A percentile compares a stretch with the other conserved stretches of the same genome.
Evolutionary conservation across 2,797 vertebrate species (phyloP).

Genomic region (Lacerta bilineata): DNA sequence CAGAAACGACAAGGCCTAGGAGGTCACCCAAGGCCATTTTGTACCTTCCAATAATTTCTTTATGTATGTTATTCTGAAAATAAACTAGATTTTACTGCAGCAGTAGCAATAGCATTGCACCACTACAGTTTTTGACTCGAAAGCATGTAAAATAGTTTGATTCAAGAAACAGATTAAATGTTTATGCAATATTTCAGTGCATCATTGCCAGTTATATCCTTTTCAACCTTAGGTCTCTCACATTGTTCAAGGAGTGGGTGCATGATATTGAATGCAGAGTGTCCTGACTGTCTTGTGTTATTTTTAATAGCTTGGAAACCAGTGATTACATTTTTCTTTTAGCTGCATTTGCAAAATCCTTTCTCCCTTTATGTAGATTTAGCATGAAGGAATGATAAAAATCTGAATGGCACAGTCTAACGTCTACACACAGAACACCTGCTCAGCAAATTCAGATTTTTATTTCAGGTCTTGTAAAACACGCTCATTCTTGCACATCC

Average conservation of each 20-base stretch:
- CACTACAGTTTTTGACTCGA: background rate
- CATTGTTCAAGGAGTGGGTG: background rate
- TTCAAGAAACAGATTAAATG: no score
- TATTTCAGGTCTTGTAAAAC: constrained; percentile 16
- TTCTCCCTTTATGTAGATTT: background rate
- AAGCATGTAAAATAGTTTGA: background rate
- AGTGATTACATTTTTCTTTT: background rate
- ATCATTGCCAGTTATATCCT: background rate
- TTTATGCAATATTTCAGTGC: background rate
- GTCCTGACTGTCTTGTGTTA: constrained; percentile 1
- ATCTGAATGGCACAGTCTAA: background rate
- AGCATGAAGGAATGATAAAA: background rate
- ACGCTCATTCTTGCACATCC: background rate
- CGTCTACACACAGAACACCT: background rate
- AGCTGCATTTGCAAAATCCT: background rate
- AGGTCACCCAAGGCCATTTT: background rate
- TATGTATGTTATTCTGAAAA: background rate
- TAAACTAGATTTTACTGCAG: constrained; percentile 1
- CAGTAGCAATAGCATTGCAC: background rate
- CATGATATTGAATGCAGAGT: background rate
- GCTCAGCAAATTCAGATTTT: background rate
- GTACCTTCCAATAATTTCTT: background rate
- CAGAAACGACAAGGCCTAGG: background rate
- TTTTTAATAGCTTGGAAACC: background rate
- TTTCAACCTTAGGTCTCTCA: background rate